Evolutionary conservation across 1,140 invertebrate genomes (phyloP), one percentile per base, ranked within the genome.

Genomic region (Ladona fulva): DNA sequence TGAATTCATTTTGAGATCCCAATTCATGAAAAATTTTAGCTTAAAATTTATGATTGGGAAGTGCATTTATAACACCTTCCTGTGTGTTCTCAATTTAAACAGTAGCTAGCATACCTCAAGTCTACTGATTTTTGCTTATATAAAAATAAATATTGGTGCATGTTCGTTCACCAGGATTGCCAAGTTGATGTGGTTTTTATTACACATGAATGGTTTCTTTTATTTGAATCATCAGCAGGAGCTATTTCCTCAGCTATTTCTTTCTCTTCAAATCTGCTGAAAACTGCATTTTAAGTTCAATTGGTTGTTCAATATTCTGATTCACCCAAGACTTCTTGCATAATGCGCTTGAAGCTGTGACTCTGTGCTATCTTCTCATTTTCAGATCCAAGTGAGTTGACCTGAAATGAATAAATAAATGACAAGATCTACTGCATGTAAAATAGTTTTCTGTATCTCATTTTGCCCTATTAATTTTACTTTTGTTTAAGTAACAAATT

Each of bases 321-420:
- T 86, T 94, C 91, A 79, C 92, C 92, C 82, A 95, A 87, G 78
- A 95, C 93, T 86, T 93, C 92, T 87, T 93, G 91, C 95, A 97
- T 97, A 82, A 97, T 90, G 83, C 94, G 92, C 85, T 94, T 95
- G 89, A 96, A 97, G 79, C 93, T 94, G 84, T 92, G 92, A 84
- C 94, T 96, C 84, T 97, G 95, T 82, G 95, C 94, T 83, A 96
- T 96, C 81, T 90, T 90, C 82, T 95, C 93, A 24, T 86, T 85
- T 29, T 88, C 85, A 77, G 82, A 82, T n/a, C 86, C 86, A 74
- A 87, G 80, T 25, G 85, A 85, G 80, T 86, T 87, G 29, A 84
- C 77, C 82, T 86, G 19, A 12, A 75, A 75, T 37, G 8, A 42
- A 24, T 3, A 74, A 74, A 74, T 37, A 37, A 37, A 37, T 8